These are phyloP conservation scores for Isurus oxyrinchus DNA, from an alignment of 2,113 vertebrate genomes.

Conservation along the genomic window DNA sequence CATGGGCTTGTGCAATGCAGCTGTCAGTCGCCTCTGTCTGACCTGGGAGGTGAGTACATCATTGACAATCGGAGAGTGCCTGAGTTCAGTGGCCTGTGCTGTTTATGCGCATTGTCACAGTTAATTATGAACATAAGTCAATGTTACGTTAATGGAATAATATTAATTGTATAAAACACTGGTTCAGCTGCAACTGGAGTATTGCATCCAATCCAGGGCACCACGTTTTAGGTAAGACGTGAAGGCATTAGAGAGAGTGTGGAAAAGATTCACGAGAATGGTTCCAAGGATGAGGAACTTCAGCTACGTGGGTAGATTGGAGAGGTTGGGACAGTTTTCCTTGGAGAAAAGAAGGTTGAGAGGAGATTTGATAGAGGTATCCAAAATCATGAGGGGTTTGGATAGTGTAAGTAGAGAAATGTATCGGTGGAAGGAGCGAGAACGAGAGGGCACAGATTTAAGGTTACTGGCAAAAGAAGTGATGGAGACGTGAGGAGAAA, in stretches of 20 bases:
- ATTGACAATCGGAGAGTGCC: not conserved
- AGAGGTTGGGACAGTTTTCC: not conserved
- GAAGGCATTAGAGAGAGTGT: not conserved
- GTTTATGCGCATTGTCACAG: not conserved
- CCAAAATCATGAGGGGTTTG: not conserved
- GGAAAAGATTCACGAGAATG: not conserved
- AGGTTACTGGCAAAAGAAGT: too few relatives aligned
- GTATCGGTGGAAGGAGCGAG: not conserved
- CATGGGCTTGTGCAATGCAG: constrained; percentile 85
- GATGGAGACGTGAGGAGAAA: too few relatives aligned
- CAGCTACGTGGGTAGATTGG: not conserved
- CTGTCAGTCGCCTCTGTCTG: constrained; percentile 80
- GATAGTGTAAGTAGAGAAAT: not conserved
- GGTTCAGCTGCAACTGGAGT: not conserved
- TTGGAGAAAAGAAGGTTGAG: not conserved
- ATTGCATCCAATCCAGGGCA: not conserved
- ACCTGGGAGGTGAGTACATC: constrained; percentile 80
- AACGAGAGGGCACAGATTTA: too few relatives aligned
- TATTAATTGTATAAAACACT: not conserved
- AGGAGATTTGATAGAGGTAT: not conserved
- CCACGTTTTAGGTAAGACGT: not conserved
- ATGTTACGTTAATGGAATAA: not conserved
- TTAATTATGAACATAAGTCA: not conserved
- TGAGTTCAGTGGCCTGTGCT: not conserved
- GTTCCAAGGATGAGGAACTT: not conserved